phyloP scores from a whole-genome alignment of 2,888 invertebrate species.

The Chironomus tentans region DNA sequence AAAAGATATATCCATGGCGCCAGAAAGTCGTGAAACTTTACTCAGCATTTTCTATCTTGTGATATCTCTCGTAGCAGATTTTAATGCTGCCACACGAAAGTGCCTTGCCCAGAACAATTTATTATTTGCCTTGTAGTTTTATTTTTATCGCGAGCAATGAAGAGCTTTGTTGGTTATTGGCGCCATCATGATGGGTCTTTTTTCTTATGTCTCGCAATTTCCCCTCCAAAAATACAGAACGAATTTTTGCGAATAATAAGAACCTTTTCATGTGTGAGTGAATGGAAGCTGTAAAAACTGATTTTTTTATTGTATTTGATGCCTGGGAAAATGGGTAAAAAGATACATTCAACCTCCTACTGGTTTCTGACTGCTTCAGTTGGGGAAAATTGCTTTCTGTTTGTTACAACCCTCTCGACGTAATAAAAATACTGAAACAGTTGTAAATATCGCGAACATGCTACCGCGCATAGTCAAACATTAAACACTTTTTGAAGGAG shows the following conservation, averaged over 20 bases:
- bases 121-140: conserved; percentile 18
- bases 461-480: conserved; percentile 21
- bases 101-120: conserved; percentile 11
- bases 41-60: conserved; percentile 2
- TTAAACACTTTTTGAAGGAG: neutral
- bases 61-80: neutral
- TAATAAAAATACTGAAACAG: neutral
- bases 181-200: conserved; percentile 9
- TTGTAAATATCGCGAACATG: neutral
- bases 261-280: neutral
- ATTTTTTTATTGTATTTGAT: neutral
- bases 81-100: conserved; percentile 17
- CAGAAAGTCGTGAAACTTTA: conserved; percentile 15
- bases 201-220: neutral
- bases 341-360: neutral
- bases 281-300: neutral
- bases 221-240: neutral
- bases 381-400: neutral
- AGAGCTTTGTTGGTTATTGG: conserved; percentile 1
- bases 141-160: conserved; percentile 16
- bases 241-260: neutral
- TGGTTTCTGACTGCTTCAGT: neutral
- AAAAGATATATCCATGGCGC: neutral
- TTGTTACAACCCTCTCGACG: conserved; percentile 14
- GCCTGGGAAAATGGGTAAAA: neutral